These are phyloP conservation scores for Magallana ariakensis DNA, from an alignment of 1,140 invertebrate species.

Conservation along the genomic window DNA sequence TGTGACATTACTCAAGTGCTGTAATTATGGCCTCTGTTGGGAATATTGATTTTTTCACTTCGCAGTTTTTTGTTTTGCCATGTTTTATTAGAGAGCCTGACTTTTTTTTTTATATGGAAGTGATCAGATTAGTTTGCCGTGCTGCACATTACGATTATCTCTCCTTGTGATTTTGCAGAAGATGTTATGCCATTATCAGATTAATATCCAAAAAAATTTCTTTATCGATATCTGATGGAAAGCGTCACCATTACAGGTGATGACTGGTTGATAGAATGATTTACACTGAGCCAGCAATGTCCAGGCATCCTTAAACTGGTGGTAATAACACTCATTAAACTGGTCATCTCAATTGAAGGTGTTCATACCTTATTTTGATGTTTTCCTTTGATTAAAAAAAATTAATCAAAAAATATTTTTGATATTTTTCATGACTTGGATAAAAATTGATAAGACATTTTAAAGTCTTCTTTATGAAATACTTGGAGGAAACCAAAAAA, in stretches of 20 bases:
- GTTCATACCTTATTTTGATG: too few relatives aligned
- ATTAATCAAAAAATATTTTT: not conserved
- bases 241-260: not conserved
- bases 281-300: not conserved
- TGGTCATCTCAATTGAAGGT: too few relatives aligned
- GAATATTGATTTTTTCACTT: slow-evolving; percentile 37
- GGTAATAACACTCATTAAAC: too few relatives aligned
- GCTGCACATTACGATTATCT: slow-evolving; percentile 31
- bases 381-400: too few relatives aligned
- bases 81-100: slow-evolving; percentile 6
- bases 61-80: slow-evolving; percentile 5
- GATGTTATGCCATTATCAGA: slow-evolving; percentile 7
- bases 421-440: not conserved
- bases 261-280: slow-evolving; percentile 8
- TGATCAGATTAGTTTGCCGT: slow-evolving; percentile 22
- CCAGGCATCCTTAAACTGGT: too few relatives aligned
- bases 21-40: slow-evolving; percentile 19
- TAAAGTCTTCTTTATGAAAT: too few relatives aligned
- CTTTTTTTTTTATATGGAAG: slow-evolving; percentile 1
- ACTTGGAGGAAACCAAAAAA: too few relatives aligned
- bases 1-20: slow-evolving; percentile 27
- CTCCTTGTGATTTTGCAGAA: slow-evolving; percentile 17
- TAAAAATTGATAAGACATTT: too few relatives aligned
- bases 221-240: not conserved
- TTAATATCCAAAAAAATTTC: not conserved